Evolutionary conservation across 2,797 vertebrate species (phyloP).

Genomic region (Crocodylus rhombifer): DNA sequence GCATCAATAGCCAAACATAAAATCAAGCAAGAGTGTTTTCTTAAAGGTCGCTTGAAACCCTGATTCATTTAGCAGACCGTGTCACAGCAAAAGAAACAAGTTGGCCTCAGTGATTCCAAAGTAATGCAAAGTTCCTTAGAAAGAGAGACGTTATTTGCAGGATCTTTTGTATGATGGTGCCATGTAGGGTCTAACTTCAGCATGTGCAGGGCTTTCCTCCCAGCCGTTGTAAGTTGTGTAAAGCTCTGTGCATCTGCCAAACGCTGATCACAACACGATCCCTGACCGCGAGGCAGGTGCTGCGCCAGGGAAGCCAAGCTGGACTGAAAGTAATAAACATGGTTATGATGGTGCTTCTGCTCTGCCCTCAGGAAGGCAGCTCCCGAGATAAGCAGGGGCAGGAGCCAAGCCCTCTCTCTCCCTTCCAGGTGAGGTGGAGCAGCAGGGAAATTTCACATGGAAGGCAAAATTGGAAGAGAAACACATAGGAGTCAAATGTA

Average conservation of each 20-base stretch:
- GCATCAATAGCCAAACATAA: no score
- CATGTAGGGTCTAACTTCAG: neutral
- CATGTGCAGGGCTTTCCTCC: neutral
- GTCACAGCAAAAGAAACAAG: neutral
- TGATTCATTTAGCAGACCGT: neutral
- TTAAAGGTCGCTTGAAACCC: neutral
- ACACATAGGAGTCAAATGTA: rapidly evolving
- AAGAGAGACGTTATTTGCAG: no score
- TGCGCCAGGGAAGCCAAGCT: neutral
- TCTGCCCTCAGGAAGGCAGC: neutral
- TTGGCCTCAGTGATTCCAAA: neutral
- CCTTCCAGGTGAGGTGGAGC: conserved; percentile 43
- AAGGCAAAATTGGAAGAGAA: neutral
- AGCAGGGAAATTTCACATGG: neutral
- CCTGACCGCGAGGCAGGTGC: neutral
- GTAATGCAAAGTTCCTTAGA: neutral
- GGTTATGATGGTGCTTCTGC: conserved; percentile 57
- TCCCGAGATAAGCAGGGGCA: conserved; percentile 17
- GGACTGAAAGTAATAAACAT: no score
- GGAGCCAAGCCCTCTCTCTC: conserved; percentile 28
- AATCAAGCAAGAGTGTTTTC: neutral
- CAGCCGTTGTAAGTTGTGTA: neutral
- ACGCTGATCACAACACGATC: neutral
- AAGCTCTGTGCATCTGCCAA: neutral
- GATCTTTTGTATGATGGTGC: neutral